Conservation (phyloP, 2,888 invertebrate species). For the Callyntrura sp. region DNA sequence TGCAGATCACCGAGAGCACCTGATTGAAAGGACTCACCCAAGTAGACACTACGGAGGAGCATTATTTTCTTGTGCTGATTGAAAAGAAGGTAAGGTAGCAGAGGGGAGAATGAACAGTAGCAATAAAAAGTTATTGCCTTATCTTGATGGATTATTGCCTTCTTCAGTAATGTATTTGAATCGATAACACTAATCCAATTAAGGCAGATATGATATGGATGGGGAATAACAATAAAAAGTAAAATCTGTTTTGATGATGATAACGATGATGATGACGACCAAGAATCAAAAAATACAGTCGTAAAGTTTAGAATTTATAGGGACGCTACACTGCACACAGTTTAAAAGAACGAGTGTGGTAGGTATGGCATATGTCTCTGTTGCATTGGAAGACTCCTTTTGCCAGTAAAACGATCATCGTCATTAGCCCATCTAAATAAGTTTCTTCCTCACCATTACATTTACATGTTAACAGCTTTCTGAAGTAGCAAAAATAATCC, state of each 20-base stretch:
- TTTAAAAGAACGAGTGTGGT: too few species aligned
- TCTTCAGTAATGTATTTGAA: not conserved
- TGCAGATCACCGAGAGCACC: too few species aligned
- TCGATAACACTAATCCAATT: conserved; percentile 53
- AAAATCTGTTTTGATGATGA: not conserved
- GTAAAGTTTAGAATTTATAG: not conserved
- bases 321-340: not conserved
- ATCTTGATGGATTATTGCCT: conserved; percentile 51
- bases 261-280: not conserved
- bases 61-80: conserved; percentile 28
- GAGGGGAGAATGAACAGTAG: conserved; percentile 25
- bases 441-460: not conserved
- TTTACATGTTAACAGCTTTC: conserved; percentile 28
- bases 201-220: conserved; percentile 21
- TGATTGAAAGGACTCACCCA: not conserved
- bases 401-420: not conserved
- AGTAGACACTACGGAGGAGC: not conserved
- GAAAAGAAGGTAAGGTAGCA: not conserved
- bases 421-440: not conserved
- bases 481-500: conserved; percentile 9
- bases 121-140: not conserved
- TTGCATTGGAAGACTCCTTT: too few species aligned
- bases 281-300: not conserved
- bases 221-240: not conserved
- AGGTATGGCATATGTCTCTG: not conserved